A percentile compares a stretch with the other conserved stretches of the same genome.
These are phyloP conservation scores for Cyclura pinguis DNA, from an alignment of 2,797 vertebrate genomes.

Conservation along the genomic window DNA sequence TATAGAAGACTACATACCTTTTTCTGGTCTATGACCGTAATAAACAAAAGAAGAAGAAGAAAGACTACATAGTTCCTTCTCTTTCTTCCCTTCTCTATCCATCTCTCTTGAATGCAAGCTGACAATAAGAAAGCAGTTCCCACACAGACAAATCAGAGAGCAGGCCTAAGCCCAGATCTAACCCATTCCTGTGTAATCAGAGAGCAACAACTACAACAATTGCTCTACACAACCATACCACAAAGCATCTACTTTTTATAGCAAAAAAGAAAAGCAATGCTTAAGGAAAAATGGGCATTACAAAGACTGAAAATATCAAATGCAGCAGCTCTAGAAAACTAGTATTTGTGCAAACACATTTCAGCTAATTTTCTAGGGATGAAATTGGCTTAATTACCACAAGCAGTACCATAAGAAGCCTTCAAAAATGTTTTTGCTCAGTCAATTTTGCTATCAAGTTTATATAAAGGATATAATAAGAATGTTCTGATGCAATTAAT, in stretches of 20 bases:
- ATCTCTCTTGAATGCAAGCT: neutral
- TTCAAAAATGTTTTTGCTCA: constrained; percentile 9
- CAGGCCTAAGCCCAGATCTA: neutral
- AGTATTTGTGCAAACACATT: constrained; percentile 53
- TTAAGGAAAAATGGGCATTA: constrained; percentile 27
- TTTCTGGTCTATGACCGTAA: too few species aligned
- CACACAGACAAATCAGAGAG: too few species aligned
- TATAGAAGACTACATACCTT: too few species aligned
- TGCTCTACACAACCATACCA: too few species aligned
- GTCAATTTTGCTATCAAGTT: constrained; percentile 20
- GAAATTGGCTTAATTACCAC: constrained; percentile 5
- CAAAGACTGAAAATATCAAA: constrained; percentile 46
- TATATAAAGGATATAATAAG: constrained; percentile 15
- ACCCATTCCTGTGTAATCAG: neutral
- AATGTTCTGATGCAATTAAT: neutral
- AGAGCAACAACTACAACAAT: neutral
- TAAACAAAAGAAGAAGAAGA: too few species aligned
- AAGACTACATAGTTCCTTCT: too few species aligned
- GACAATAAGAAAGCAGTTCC: neutral
- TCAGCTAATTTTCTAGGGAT: constrained; percentile 33
- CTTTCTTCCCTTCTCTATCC: too few species aligned
- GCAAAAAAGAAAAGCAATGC: constrained; percentile 16
- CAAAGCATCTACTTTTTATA: too few species aligned
- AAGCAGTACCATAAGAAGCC: neutral
- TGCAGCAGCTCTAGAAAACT: constrained; percentile 50